Evolutionary conservation across 2,797 vertebrate genomes (phyloP).

Genomic region (Silurus lanzhouensis): DNA sequence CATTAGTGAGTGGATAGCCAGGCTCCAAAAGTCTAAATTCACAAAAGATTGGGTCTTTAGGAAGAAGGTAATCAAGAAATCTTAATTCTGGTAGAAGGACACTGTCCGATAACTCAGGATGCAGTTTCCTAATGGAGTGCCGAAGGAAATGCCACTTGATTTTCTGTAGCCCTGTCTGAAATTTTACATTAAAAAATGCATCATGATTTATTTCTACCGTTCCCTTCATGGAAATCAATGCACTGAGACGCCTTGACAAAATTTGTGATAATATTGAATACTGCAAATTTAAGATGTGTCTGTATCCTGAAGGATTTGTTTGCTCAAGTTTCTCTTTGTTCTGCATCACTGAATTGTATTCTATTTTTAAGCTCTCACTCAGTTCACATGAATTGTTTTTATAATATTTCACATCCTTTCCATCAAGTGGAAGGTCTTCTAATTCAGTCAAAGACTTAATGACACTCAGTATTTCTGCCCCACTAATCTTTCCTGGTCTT

Average conservation of each 20-base stretch:
- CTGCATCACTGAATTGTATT: conserved; percentile 11
- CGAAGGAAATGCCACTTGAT: conserved; percentile 10
- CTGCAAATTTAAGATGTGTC: neutral
- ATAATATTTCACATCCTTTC: neutral
- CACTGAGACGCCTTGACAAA: neutral
- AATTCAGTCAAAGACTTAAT: conserved; percentile 33
- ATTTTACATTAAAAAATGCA: neutral
- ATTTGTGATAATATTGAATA: neutral
- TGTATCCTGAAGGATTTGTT: neutral
- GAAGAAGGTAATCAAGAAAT: conserved; percentile 26
- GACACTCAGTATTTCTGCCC: conserved; percentile 32
- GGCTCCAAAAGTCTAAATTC: neutral
- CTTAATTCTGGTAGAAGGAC: conserved; percentile 2
- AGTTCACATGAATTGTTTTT: neutral
- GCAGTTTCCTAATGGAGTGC: neutral
- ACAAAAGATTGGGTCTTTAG: neutral
- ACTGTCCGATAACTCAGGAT: too few relatives aligned
- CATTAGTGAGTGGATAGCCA: neutral
- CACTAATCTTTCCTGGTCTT: neutral
- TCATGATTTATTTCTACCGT: neutral
- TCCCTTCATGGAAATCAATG: neutral
- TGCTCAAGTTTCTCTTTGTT: neutral
- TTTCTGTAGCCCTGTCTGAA: neutral
- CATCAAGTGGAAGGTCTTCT: neutral
- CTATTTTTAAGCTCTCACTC: conserved; percentile 31